Base-by-base conservation (phyloP, 2,113 vertebrate species). In the Furnarius figulus region DNA sequence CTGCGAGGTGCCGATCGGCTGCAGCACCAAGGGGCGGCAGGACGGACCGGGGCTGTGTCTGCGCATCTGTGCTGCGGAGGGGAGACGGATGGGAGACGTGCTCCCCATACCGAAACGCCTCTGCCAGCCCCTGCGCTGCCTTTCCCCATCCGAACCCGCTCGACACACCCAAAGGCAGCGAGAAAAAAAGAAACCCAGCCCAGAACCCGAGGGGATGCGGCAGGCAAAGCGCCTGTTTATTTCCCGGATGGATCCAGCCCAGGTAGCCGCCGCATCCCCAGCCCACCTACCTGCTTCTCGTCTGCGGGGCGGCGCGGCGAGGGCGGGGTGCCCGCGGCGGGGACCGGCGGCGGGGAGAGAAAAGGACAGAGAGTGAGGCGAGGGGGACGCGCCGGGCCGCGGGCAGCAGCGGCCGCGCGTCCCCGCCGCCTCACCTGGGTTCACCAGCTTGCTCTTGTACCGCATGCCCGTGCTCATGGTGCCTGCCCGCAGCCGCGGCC, bases 401-500 rank as follows among this genome's bases (percentile, higher is more conserved):
- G 89, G 71, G 67, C 80, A 33, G 86, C 55, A 42, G 75, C 82
- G 70, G 65, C 71, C 61, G 71, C 81, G 15, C 78, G 50, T 12
- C 85, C 40, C 84, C 68, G 46, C 86, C 53, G 42, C 61, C 98
- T 98, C 98, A 99, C 99, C 99, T 98, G 99, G 98, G 98, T 99
- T 99, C 4, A 98, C 98, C 96, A 98, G 98, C 93, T 99, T 98
- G 98, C 98, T 99, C 95, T 99, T 99, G 98, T 99, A 99, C 72
- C 99, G 97, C 97, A 98, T 98, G 98, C 97, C 99, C 78, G 97
- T 98, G 97, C 98, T 99, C 99, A 99, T 99, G 97, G 97, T 98
- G 97, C 71, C 90, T 72, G 9, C 73, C 56, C 30, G 58, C 12
- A 70, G 85, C 85, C 53, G 33, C 73, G 4, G 75, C 90, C 46